Conservation (phyloP, 1,140 invertebrate genomes). For the Brachionus paranguensis region DNA sequence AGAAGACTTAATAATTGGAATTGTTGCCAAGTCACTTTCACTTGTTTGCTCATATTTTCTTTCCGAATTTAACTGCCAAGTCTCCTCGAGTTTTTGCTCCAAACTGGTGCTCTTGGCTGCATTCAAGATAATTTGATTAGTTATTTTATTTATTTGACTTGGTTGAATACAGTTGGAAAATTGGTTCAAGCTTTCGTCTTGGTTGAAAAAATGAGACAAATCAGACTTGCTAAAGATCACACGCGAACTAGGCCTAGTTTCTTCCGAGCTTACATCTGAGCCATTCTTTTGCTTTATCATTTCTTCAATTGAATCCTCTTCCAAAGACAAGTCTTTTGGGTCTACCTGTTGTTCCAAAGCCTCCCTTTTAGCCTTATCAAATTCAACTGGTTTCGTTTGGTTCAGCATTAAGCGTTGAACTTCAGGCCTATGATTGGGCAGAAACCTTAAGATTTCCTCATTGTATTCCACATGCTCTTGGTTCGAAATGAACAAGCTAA, state of each 20-base stretch:
- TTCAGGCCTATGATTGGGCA: constrained; percentile 10
- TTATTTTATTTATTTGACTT: not conserved
- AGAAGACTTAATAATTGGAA: not conserved
- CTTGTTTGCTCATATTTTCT: not conserved
- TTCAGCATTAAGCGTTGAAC: not conserved
- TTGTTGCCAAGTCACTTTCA: not conserved
- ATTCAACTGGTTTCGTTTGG: not conserved
- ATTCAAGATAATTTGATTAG: not conserved
- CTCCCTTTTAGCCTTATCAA: not conserved
- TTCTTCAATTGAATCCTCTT: constrained; percentile 20
- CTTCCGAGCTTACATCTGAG: not conserved
- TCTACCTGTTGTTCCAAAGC: not conserved
- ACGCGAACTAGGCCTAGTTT: not conserved
- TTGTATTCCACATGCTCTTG: constrained; percentile 27
- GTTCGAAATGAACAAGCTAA: constrained; percentile 20
- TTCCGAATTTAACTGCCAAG: not conserved
- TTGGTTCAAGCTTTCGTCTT: not conserved
- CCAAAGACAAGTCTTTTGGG: not conserved
- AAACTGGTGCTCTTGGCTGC: not conserved
- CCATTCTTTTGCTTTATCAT: not conserved
- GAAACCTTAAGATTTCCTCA: not conserved
- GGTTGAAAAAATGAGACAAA: not conserved
- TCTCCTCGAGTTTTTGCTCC: constrained; percentile 5
- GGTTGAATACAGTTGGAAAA: not conserved
- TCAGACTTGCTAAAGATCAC: not conserved